Evolutionary conservation across 2,888 invertebrate genomes (phyloP).

Genomic region (Diaperis boleti): DNA sequence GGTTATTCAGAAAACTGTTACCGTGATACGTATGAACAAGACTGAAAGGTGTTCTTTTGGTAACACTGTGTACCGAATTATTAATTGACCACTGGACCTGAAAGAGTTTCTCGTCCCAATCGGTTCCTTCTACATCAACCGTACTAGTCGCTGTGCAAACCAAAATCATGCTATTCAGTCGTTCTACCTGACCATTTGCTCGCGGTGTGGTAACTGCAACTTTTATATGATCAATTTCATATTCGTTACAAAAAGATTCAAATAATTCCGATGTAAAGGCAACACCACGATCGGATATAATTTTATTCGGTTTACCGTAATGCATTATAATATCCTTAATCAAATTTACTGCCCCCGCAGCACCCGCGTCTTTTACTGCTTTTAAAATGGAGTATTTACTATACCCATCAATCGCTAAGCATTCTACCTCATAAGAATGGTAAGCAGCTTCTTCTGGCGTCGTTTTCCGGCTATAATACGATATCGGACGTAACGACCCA

Average conservation of each 20-base stretch:
- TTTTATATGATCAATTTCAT: slow-evolving; percentile 49
- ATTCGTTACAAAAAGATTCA: slow-evolving; percentile 44
- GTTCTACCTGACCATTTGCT: slow-evolving; percentile 50
- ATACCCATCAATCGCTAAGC: slow-evolving; percentile 50
- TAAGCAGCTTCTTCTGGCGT: slow-evolving; percentile 55
- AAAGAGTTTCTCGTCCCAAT: slow-evolving; percentile 46
- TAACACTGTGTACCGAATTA: slow-evolving; percentile 45
- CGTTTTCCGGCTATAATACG: slow-evolving; percentile 57
- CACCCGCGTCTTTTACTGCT: slow-evolving; percentile 28
- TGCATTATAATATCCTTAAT: slow-evolving; percentile 42
- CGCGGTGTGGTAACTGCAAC: slow-evolving; percentile 48
- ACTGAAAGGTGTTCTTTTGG: slow-evolving; percentile 40
- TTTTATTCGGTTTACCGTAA: slow-evolving; percentile 50
- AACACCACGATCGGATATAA: slow-evolving; percentile 53
- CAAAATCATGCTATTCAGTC: slow-evolving; percentile 55
- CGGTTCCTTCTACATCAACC: slow-evolving; percentile 32
- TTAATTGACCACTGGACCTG: slow-evolving; percentile 44
- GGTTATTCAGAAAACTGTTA: neutral
- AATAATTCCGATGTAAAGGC: slow-evolving; percentile 51
- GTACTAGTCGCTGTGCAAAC: slow-evolving; percentile 62
- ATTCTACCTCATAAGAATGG: slow-evolving; percentile 60
- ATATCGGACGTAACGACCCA: slow-evolving; percentile 49
- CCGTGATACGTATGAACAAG: neutral
- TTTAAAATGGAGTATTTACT: too few species aligned
- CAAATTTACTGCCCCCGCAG: slow-evolving; percentile 16